Base-by-base conservation (phyloP, 1,140 invertebrate genomes). In the Chymomyza costata region DNA sequence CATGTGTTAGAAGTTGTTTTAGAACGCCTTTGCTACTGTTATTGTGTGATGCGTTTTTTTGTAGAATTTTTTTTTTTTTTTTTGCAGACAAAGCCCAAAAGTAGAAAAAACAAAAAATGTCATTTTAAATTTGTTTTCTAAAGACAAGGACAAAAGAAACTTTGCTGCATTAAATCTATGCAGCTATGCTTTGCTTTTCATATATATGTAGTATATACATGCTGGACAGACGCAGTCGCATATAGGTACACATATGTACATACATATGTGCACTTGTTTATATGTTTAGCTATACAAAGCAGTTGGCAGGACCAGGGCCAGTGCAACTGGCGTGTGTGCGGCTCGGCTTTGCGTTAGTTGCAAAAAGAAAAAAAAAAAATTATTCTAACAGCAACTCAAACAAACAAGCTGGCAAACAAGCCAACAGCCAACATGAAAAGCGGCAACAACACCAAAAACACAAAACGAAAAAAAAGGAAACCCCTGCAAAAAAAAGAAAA, bases 381-480 rank as follows among this genome's bases (percentile, higher is more conserved):
- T 78, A 76, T 76, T 76, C 71, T 76, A 76, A 76, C 71, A 76
- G 71, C 71, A 76, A 78, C 71, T 76, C 71, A 76, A 76, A 76
- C 71, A 76, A 65, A 69, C 71, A 76, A 64, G 51, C 65, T 68
- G 39, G 37, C 52, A 55, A 66, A 66, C 64, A 66, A 59, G 56
- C 69, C 58, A 73, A 59, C 68, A 70, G 71, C 63, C 69, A 76
- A 67, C 71, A 78, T 71, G 54, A 78, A 78, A 76, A 76, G 71
- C 71, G 71, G 71, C 71, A 61, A 65, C 70, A 66, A 64, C 32
- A 45, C 35, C 18, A 46, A 40, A 15, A 34, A 32, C 47, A 54
- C 52, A 55, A 35, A 34, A 3, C 3, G 21, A 52, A 40, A 54
- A 56, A 63, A 19, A 16, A 40, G n/a, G n/a, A n/a, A n/a, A n/a